Evolutionary conservation across 2,888 invertebrate species (phyloP), one percentile per base, ranked within the genome.

Genomic region (Stegana nigrithorax): DNA sequence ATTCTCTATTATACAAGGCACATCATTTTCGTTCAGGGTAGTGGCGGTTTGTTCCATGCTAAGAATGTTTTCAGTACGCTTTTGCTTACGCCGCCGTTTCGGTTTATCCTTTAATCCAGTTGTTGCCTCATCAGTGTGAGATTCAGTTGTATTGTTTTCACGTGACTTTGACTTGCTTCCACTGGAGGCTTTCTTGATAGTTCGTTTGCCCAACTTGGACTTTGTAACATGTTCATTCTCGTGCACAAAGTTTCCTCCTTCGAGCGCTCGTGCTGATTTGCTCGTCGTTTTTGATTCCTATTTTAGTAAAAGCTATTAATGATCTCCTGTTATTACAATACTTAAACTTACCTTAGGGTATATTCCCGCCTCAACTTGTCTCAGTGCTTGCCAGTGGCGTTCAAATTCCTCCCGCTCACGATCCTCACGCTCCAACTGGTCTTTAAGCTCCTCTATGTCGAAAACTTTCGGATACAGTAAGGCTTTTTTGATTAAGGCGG

Each of bases 401-500:
- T 80, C 76, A 3, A 71, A 67, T 27, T 81, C 81, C 5, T 67
- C 69, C 0, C 76, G 68, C 14, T 76, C 69, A n/a, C 84, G 75
- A 51, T 88, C 85, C 62, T 87, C 87, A 21, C 85, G 82, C 23
- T 87, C 84, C 1, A 88, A 82, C 73, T 91, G 90, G 56, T 88
- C 85, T 71, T 90, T 87, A 17, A 91, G 83, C 44, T 88, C 88
- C 26, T 88, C 87, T 39, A 89, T 87, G 85, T 94, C 90, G 85
- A 93, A 94, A 23, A 89, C 87, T 36, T 90, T 89, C 0, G 90
- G 90, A 68, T 91, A 89, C 10, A 90, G 88, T 1, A 95, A 83
- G 0, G 94, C 94, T 77, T 91, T 91, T 81, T 94, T 93, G 4
- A 95, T 88, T 62, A 93, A 87, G 2, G 86, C 84, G n/a, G 88